Base-by-base conservation (phyloP, 1,140 invertebrate genomes). In the Uloborus diversus region DNA sequence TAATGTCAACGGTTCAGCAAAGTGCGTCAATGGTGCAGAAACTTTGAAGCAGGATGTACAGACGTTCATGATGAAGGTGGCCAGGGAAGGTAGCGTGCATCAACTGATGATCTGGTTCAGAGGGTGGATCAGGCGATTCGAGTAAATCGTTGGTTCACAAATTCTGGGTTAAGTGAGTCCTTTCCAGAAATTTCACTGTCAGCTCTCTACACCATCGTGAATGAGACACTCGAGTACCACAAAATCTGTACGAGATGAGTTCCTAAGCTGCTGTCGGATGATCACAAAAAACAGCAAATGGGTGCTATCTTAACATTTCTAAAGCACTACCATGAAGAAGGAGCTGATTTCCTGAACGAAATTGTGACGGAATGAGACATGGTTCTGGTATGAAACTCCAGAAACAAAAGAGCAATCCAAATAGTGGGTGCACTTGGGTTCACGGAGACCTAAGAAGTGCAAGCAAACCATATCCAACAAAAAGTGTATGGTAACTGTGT, bases 71-170 rank as follows among this genome's bases (percentile, higher is more conserved):
- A 56, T 20, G n/a, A 9, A 27, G 25, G 3, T 9, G 25, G 53
- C 7, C 37, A 42, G 37, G 53, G 53, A n/a, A 56, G 53, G 53
- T 9, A n/a, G 1, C 11, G 53, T 14, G 53, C 23, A 9, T 56
- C n/a, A 56, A 56, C 51, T 20, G 5, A 56, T 25, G n/a, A 56
- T 56, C 53, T 56, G 9, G 23, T 56, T 56, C n/a, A 27, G n/a
- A 20, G 17, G 11, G 53, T 14, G 53, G 25, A 56, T 56, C n/a
- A n/a, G 25, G 25, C 11, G 2, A 27, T 56, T 11, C 11, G 53
- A 56, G 53, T n/a, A 56, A 56, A 56, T 56, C 23, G 53, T 20
- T 56, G 53, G n/a, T 56, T 56, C 25, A 56, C 53, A 56, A 56
- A n/a, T 56, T 20, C n/a, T 27, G 25, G 7, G 11, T 20, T 56